These are phyloP conservation scores for Oostethus manadensis DNA, from an alignment of 2,113 vertebrate species.

Conservation along the genomic window DNA sequence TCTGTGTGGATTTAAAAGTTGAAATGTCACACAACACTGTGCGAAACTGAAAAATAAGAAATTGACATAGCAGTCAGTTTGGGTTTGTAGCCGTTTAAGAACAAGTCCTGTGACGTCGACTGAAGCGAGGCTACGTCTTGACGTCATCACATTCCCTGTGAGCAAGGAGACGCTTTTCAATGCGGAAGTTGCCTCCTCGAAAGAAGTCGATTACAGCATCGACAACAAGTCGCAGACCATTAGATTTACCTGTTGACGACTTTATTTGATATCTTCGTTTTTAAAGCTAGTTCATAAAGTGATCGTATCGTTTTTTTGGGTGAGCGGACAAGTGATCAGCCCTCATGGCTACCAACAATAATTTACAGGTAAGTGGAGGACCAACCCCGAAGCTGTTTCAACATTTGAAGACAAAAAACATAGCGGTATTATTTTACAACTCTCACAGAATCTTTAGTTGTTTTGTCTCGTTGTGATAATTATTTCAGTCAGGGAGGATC, in stretches of 20 bases:
- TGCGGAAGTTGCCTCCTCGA: conserved; percentile 67
- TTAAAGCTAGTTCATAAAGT: background rate
- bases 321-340: conserved; percentile 36
- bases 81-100: background rate
- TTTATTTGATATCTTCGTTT: background rate
- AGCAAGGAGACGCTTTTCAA: conserved; percentile 63
- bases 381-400: conserved; percentile 16
- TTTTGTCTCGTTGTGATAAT: background rate
- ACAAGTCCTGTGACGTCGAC: background rate
- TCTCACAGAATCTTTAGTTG: background rate
- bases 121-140: conserved; percentile 33
- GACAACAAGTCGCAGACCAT: conserved; percentile 43
- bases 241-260: background rate
- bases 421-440: background rate
- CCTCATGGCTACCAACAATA: conserved; percentile 75
- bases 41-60: too few relatives aligned
- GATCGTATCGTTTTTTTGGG: conserved; percentile 13
- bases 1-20: background rate
- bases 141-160: conserved; percentile 57
- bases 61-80: too few relatives aligned
- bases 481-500: background rate
- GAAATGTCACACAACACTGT: background rate
- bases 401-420: background rate
- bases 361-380: conserved; percentile 74
- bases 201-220: conserved; percentile 43